These are phyloP conservation scores for Menidia beryllina DNA, from an alignment of 2,113 vertebrate genomes.

Conservation along the genomic window DNA sequence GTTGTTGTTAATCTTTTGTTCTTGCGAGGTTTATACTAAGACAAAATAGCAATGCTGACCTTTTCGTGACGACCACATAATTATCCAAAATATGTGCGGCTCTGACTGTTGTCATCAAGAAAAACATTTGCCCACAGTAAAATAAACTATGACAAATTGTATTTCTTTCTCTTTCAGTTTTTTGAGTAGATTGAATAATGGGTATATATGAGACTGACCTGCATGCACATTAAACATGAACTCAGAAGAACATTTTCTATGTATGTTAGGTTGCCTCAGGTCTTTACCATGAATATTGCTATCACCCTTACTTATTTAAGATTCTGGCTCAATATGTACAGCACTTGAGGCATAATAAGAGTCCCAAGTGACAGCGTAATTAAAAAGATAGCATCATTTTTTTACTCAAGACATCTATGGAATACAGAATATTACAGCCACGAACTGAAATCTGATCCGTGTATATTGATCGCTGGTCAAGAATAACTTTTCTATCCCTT, in stretches of 20 bases:
- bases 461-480: no score
- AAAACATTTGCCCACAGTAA: conserved; percentile 16
- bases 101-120: conserved; percentile 11
- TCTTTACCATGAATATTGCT: conserved; percentile 67
- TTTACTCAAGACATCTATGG: conserved; percentile 58
- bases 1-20: conserved; percentile 43
- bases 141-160: conserved; percentile 41
- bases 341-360: conserved; percentile 66
- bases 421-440: conserved; percentile 49
- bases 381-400: conserved; percentile 74
- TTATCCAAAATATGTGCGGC: not conserved
- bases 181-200: conserved; percentile 60
- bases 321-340: conserved; percentile 74
- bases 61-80: conserved; percentile 30
- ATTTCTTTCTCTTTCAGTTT: conserved; percentile 41
- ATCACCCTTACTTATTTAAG: conserved; percentile 77
- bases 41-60: conserved; percentile 17
- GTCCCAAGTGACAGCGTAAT: conserved; percentile 70
- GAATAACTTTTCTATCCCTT: not conserved
- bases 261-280: conserved; percentile 64
- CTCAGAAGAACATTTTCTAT: conserved; percentile 53
- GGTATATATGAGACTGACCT: conserved; percentile 43
- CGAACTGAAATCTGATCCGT: conserved; percentile 21
- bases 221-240: conserved; percentile 45
- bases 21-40: conserved; percentile 35